Conservation (phyloP, 2,113 vertebrate species). For the Arothron firmamentum region DNA sequence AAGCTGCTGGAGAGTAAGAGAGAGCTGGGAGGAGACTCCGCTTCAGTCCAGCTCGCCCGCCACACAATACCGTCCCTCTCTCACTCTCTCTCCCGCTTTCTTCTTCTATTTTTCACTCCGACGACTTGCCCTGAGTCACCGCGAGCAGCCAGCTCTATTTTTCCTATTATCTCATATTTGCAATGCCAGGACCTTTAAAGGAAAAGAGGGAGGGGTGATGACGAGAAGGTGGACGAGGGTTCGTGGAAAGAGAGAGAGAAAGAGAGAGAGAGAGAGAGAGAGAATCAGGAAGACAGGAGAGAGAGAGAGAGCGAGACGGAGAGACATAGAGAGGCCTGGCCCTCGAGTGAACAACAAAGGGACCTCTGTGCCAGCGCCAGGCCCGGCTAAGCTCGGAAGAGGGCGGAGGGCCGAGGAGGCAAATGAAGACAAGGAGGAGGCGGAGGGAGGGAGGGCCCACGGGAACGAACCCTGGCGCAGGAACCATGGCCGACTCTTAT, state of each 20-base stretch:
- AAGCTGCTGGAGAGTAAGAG: constrained; percentile 43
- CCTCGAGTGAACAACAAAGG: constrained; percentile 89
- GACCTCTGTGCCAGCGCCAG: constrained; percentile 93
- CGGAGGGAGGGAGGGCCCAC: constrained; percentile 85
- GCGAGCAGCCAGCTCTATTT: constrained; percentile 83
- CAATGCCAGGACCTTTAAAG: constrained; percentile 68
- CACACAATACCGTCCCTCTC: constrained; percentile 53
- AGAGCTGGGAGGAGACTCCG: constrained; percentile 33
- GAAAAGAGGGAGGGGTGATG: constrained; percentile 34
- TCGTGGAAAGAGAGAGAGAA: constrained; percentile 40
- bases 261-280: constrained; percentile 57
- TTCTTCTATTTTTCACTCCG: constrained; percentile 71
- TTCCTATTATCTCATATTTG: constrained; percentile 96
- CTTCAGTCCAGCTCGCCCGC: constrained; percentile 39
- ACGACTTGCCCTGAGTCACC: constrained; percentile 75
- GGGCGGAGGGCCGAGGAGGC: constrained; percentile 83
- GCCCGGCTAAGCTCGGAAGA: constrained; percentile 88
- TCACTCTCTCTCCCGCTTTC: constrained; percentile 30
- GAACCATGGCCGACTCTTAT: constrained; percentile 74
- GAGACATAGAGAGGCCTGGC: constrained; percentile 69
- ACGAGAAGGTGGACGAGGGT: constrained; percentile 12
- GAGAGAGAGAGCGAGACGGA: constrained; percentile 59
- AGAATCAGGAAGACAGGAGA: constrained; percentile 26
- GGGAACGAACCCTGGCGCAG: constrained; percentile 97
- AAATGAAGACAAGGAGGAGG: constrained; percentile 82